These are phyloP conservation scores for Pinctada fucata DNA, from an alignment of 2,888 invertebrate species.

Conservation along the genomic window DNA sequence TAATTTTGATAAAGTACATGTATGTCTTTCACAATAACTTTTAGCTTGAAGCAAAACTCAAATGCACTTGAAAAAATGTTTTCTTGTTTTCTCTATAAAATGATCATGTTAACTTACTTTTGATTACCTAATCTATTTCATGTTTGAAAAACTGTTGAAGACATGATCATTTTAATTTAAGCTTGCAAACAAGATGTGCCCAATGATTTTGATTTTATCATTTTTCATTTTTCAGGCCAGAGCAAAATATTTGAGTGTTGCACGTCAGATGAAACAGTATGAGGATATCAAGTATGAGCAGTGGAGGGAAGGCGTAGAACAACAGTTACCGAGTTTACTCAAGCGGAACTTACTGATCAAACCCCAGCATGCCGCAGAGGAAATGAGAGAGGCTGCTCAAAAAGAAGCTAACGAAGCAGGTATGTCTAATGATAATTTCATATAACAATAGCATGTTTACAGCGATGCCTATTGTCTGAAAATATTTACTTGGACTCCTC, in stretches of 20 bases:
- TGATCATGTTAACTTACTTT: too few species aligned
- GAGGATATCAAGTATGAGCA: constrained; percentile 85
- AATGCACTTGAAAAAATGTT: neutral
- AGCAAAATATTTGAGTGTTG: constrained; percentile 86
- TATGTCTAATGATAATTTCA: neutral
- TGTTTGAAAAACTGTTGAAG: too few species aligned
- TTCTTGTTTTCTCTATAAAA: too few species aligned
- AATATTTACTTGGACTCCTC: too few species aligned
- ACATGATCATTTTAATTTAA: too few species aligned
- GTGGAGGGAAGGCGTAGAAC: constrained; percentile 84
- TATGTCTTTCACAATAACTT: too few species aligned
- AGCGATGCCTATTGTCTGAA: too few species aligned
- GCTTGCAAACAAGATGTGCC: too few species aligned
- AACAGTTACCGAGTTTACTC: constrained; percentile 80
- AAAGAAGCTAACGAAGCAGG: constrained; percentile 45
- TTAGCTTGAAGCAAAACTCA: neutral
- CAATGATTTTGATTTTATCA: too few species aligned
- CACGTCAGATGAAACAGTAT: constrained; percentile 85
- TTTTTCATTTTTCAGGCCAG: constrained; percentile 80
- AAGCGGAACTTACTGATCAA: constrained; percentile 73
- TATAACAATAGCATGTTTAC: too few species aligned
- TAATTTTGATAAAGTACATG: neutral
- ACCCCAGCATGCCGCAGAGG: constrained; percentile 50
- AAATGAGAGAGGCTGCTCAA: constrained; percentile 34
- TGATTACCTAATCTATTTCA: too few species aligned